These are phyloP conservation scores for Cynopterus sphinx DNA, from an alignment of 2,797 vertebrate species.

Conservation along the genomic window DNA sequence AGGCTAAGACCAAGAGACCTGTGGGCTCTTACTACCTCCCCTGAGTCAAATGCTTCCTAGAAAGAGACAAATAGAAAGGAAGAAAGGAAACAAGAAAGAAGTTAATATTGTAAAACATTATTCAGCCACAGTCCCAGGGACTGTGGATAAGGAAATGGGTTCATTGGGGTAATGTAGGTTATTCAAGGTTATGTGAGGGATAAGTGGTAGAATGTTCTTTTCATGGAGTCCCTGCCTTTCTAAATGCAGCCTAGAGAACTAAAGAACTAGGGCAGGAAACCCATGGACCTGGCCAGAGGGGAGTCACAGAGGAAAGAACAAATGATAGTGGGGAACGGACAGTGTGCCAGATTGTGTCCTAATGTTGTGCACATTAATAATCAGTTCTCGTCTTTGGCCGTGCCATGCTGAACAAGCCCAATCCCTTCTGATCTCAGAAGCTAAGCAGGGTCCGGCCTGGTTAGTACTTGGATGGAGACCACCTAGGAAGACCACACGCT, in stretches of 20 bases:
- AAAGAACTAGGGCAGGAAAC: background rate
- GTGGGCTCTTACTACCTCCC: background rate
- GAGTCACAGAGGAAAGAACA: background rate
- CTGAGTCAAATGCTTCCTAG: background rate
- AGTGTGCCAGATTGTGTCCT: background rate
- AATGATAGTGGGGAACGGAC: background rate
- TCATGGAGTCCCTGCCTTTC: background rate
- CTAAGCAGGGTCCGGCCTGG: too few species aligned
- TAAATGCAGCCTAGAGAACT: background rate
- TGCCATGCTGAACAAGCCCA: too few species aligned
- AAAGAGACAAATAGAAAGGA: background rate
- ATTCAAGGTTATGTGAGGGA: background rate
- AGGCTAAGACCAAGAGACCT: background rate
- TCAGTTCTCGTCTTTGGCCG: background rate
- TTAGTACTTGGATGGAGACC: too few species aligned
- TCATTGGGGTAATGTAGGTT: background rate
- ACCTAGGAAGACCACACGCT: too few species aligned
- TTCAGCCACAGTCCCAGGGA: background rate
- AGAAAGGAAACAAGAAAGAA: background rate
- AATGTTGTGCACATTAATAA: background rate
- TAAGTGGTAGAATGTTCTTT: background rate
- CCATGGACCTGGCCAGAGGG: background rate
- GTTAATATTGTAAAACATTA: background rate
- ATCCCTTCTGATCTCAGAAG: too few species aligned
- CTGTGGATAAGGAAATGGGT: background rate